phyloP scores from a whole-genome alignment of 64 coral and sea anemone species.

The Actinia tenebrosa region DNA sequence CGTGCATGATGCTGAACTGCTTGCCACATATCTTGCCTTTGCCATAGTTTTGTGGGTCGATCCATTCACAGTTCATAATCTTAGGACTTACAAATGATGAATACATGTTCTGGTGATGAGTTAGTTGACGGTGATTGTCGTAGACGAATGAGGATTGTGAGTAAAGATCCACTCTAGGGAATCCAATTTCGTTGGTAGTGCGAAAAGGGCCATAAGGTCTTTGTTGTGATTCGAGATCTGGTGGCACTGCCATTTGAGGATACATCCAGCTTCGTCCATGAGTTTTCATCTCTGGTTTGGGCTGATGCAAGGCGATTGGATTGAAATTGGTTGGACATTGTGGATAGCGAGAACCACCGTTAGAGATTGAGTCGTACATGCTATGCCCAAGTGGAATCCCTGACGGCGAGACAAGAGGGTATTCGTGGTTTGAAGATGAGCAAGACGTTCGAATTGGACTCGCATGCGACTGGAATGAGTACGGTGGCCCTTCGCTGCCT shows the following conservation, averaged over 20 bases:
- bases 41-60: conserved; percentile 77
- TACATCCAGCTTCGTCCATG: conserved; percentile 41
- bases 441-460: conserved; percentile 50
- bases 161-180: conserved; percentile 49
- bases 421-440: conserved; percentile 42
- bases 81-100: conserved; percentile 70
- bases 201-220: conserved; percentile 31
- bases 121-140: conserved; percentile 48
- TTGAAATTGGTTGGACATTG: conserved; percentile 52
- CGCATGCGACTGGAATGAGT: conserved; percentile 43
- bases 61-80: conserved; percentile 85
- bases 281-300: conserved; percentile 57
- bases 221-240: conserved; percentile 41
- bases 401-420: conserved; percentile 16
- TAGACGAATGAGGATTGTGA: conserved; percentile 45
- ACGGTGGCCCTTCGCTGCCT: conserved; percentile 31
- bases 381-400: conserved; percentile 40
- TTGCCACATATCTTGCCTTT: conserved; percentile 92
- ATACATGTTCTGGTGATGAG: conserved; percentile 53
- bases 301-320: conserved; percentile 53
- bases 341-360: conserved; percentile 29
- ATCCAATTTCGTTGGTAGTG: conserved; percentile 26
- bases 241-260: conserved; percentile 38
- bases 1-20: conserved; percentile 81
- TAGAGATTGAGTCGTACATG: conserved; percentile 36